Conservation (phyloP, 2,113 vertebrate species). For the Oncorhynchus masou region DNA sequence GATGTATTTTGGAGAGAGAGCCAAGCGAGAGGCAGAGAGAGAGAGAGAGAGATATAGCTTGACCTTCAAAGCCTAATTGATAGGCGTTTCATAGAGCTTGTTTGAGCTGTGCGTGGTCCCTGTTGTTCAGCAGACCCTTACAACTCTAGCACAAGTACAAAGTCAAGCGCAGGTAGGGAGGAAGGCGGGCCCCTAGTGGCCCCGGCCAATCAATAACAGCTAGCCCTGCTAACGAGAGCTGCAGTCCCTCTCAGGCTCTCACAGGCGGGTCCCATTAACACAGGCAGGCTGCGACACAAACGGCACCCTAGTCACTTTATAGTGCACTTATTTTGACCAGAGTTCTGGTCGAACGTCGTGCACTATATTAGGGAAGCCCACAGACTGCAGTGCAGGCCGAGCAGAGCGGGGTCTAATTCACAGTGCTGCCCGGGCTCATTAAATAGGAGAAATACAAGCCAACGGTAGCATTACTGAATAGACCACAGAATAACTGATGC, state of each 20-base stretch:
- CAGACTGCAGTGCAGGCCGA: too few species aligned
- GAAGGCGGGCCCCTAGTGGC: constrained; percentile 44
- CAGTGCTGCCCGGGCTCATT: constrained; percentile 61
- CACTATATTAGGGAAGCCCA: too few species aligned
- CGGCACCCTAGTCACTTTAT: too few species aligned
- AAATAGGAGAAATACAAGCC: constrained; percentile 60
- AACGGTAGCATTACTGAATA: constrained; percentile 35
- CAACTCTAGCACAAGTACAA: constrained; percentile 75
- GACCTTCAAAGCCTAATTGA: constrained; percentile 94
- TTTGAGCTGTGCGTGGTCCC: constrained; percentile 71
- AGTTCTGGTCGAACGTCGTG: too few species aligned
- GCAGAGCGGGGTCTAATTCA: constrained; percentile 61
- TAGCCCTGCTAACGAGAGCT: constrained; percentile 67
- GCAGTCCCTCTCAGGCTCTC: constrained; percentile 65
- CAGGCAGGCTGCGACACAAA: neutral
- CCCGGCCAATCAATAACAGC: constrained; percentile 58
- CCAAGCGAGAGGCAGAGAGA: constrained; percentile 49
- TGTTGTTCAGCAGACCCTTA: constrained; percentile 74
- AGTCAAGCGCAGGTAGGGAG: constrained; percentile 77
- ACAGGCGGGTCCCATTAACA: constrained; percentile 55
- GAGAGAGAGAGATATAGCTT: constrained; percentile 63
- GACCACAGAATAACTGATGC: constrained; percentile 37
- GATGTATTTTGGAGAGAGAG: constrained; percentile 82
- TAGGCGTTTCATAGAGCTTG: constrained; percentile 79
- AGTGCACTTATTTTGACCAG: too few species aligned